Evolutionary conservation across 1,140 invertebrate species (phyloP).

Genomic region (Rhyzopertha dominica): DNA sequence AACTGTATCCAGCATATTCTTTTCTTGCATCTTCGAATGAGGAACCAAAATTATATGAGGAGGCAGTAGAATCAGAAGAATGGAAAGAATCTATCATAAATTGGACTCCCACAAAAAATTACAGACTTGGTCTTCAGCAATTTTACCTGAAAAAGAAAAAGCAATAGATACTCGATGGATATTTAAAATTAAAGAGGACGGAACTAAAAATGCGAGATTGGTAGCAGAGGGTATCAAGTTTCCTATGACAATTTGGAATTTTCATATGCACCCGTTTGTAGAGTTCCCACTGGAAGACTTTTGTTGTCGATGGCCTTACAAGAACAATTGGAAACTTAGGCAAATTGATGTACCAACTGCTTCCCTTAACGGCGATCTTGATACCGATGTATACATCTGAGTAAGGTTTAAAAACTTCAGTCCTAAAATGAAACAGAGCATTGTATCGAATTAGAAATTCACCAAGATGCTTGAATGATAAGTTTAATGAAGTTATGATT

Average conservation of each 20-base stretch:
- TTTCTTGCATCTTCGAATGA: conserved; percentile 5
- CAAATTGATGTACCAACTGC: conserved; percentile 14
- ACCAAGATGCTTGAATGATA: conserved; percentile 14
- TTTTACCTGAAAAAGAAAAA: conserved; percentile 10
- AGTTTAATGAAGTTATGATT: conserved; percentile 11
- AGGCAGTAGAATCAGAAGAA: too few species aligned
- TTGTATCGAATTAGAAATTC: conserved; percentile 13
- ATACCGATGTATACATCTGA: conserved; percentile 8
- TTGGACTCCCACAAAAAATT: conserved; percentile 9
- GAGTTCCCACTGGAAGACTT: conserved; percentile 9
- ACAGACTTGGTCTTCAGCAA: conserved; percentile 11
- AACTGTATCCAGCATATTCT: conserved; percentile 11
- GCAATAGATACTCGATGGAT: conserved; percentile 24
- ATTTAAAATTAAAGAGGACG: conserved; percentile 29
- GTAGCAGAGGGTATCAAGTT: conserved; percentile 29
- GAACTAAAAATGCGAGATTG: conserved; percentile 27
- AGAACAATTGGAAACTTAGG: conserved; percentile 5
- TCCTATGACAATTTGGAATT: conserved; percentile 1
- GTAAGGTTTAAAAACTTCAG: conserved; percentile 4
- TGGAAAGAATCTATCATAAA: conserved; percentile 8
- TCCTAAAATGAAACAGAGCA: conserved; percentile 15
- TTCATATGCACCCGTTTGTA: conserved; percentile 12
- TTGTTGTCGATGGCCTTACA: conserved; percentile 4
- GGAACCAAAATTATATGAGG: conserved; percentile 3
- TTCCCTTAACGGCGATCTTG: conserved; percentile 10